Base-by-base conservation (phyloP, 1,140 invertebrate species). In the Cataglyphis hispanica region DNA sequence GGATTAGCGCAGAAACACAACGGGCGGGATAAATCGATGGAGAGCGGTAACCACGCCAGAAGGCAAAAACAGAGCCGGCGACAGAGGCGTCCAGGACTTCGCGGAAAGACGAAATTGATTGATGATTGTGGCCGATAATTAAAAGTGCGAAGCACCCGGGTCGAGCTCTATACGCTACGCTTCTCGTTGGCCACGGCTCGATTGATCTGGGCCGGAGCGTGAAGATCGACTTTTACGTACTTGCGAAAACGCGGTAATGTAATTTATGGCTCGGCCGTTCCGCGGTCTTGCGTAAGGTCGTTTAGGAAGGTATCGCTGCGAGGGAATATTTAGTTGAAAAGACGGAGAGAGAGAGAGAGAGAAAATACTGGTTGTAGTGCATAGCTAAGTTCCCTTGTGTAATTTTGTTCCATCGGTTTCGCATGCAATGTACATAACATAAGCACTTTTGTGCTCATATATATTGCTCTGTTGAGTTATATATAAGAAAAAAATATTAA, bases 61-160 rank as follows among this genome's bases (percentile, higher is more conserved):
- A 86, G 88, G 87, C 89, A 92, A 90, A 91, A 91, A 91, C 63
- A 40, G 3, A 50, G 37, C 43, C 67, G 75, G 78, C 69, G 80
- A 91, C 85, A 84, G 86, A 66, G 77, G 72, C 34, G 10, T 83
- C 37, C 61, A 34, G 53, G 84, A n/a, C 83, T 80, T 89, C 53
- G 58, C 70, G 75, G 77, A 84, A 88, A 81, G 78, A 86, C 66
- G 90, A 63, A 90, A 85, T 91, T 93, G 92, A 93, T 93, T 92
- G 91, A 93, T 93, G 92, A 92, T 89, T 88, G 72, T 80, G 75
- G 64, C 87, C 66, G 85, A 91, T 91, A 92, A 92, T 92, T 91
- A 93, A 92, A 91, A 89, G 86, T 70, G 43, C 64, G 53, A 66
- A 34, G 56, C 66, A 56, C 63, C 53, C 53, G 58, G 46, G 16